Base-by-base conservation (phyloP, 2,888 invertebrate species). In the Cryptus armator region DNA sequence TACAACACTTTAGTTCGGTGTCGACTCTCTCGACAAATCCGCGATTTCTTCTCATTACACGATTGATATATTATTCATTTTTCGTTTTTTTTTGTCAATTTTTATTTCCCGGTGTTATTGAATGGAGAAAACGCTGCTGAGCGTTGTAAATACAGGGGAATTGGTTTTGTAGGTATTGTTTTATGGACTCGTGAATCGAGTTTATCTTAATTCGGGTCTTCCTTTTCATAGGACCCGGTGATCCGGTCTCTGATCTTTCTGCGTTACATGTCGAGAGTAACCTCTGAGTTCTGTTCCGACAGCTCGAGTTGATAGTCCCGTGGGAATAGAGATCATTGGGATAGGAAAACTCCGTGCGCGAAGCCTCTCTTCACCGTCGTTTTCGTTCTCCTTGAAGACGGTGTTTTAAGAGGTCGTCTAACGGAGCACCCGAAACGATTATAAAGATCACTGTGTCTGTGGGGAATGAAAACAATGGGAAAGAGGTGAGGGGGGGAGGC, bases 361-460 rank as follows among this genome's bases (percentile, higher is more conserved):
- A 12, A 46, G 37, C 29, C 44, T 84, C 70, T 71, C 32, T 16
- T 66, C 70, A 74, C 24, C 70, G 68, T 68, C 75, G 70, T 85
- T 85, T 79, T 84, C 78, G 72, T 81, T 81, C 56, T 78, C 67
- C 80, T 44, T 32, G 46, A n/a, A 44, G 16, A 46, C 29, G 32
- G 6, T 43, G 48, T 74, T 78, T 85, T 74, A 67, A 77, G 77
- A 85, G 83, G 79, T 84, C 82, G 62, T 62, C 80, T 83, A 83
- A 87, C 78, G 77, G 84, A 80, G 62, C 64, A 43, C 66, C 80
- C 68, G 70, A 87, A 87, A 85, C 66, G 43, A 82, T 80, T 81
- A 82, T 78, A 71, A 82, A 75, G 62, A 74, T 51, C 48, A 70
- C 53, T 56, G 68, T 70, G 75, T 68, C 83, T 78, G 51, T 37